Evolutionary conservation across 2,113 vertebrate species (phyloP), one percentile per base, ranked within the genome.

Genomic region (Perccottus glenii): DNA sequence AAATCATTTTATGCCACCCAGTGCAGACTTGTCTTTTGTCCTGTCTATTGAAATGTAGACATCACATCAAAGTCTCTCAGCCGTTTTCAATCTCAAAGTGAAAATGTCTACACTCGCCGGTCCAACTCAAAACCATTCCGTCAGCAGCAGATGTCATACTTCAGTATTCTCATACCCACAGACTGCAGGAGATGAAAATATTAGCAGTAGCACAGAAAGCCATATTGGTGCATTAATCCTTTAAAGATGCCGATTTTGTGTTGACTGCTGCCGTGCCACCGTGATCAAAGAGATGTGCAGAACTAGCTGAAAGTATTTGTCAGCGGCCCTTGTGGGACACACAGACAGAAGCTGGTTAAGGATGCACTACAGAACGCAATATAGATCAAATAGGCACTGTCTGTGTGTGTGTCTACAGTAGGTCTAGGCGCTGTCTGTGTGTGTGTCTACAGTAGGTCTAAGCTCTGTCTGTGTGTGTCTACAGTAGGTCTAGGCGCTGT

Each of bases 91-190:
- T 9, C 46, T 43, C 48, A 56, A 61, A 47, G 60, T 5, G 63
- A 80, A 46, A 68, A 67, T 0, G 67, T 85, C 82, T 76, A 80
- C 71, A 87, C 77, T 49, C 44, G 80, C 64, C 77, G 59, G 74
- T 40, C 27, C 49, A 58, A 68, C 43, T 69, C 60, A 64, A 67
- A 87, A 52, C 42, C 60, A 47, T 40, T 68, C 27, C 59, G 76
- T 84, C 76, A 77, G 78, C 78, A 71, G 73, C 6, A 35, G 44
- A 75, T 70, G 60, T 59, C 56, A 70, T 36, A 69, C 42, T 57
- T 43, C 14, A 38, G 44, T n/a, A 77, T 67, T 67, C 50, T 36
- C n/a, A n/a, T 48, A 1, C 6, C 4, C 27, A 15, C 14, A 6
- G 75, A 2, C 56, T 64, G 82, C 57, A 67, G 63, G 56, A 64